phyloP scores from a whole-genome alignment of 1,140 invertebrate species.

The Drosophila trapezifrons region DNA sequence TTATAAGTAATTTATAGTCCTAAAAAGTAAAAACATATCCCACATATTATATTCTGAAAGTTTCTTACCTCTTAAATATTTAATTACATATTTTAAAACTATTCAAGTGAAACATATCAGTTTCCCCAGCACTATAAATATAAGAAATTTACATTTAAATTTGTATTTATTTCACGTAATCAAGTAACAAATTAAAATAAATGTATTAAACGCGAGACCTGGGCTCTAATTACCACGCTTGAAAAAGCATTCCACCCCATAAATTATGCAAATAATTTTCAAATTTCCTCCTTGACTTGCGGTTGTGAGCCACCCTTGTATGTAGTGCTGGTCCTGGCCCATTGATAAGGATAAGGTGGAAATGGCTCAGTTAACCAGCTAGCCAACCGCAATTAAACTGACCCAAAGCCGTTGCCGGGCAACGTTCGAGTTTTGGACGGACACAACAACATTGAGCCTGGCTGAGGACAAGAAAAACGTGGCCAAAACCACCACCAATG shows the following conservation, averaged over 20 bases:
- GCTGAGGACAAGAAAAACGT: slow-evolving; percentile 36
- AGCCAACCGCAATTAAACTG: slow-evolving; percentile 72
- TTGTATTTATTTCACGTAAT: neutral
- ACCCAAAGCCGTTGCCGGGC: slow-evolving; percentile 71
- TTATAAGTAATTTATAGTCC: neutral
- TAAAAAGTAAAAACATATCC: too few species aligned
- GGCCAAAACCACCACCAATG: slow-evolving; percentile 61
- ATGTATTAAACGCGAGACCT: neutral
- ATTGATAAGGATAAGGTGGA: slow-evolving; percentile 60
- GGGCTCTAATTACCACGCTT: neutral
- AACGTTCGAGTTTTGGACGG: slow-evolving; percentile 23
- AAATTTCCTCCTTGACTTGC: slow-evolving; percentile 5
- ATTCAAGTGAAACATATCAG: neutral
- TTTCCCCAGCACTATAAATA: neutral
- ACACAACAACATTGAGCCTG: slow-evolving; percentile 36
- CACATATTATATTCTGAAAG: too few species aligned
- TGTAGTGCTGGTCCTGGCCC: neutral
- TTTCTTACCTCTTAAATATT: too few species aligned
- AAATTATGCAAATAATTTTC: slow-evolving; percentile 39
- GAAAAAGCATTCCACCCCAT: slow-evolving; percentile 13
- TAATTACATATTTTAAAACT: neutral
- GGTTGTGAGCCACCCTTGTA: slow-evolving; percentile 9
- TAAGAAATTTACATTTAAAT: too few species aligned
- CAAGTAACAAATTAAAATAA: neutral
- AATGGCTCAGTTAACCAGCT: slow-evolving; percentile 63